Evolutionary conservation across 2,888 invertebrate species (phyloP), one percentile per base, ranked within the genome.

Genomic region (Maniola hyperantus): DNA sequence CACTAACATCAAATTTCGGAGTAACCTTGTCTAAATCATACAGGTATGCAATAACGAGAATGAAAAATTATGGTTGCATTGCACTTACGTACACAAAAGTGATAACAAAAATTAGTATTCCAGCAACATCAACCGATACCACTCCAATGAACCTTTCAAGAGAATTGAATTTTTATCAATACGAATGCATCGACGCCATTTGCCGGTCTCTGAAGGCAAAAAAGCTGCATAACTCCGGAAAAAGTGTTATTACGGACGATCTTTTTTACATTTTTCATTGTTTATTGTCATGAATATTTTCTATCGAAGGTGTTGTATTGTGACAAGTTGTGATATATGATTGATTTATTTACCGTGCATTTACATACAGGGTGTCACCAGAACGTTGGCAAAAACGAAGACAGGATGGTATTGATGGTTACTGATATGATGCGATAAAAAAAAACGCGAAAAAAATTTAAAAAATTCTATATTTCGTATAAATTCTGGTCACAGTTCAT

Each of bases 101-200:
- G 42, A 62, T 39, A 53, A 53, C 53, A 53, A 26, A 62, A 44
- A 62, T 53, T 62, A 39, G 42, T 51, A 39, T 65, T 59, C 50
- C 42, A 51, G 42, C 51, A 18, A 51, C 51, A 64, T 33, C 26
- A 42, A 33, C 54, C 60, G 44, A 51, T 60, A 55, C 53, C 46
- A 57, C 36, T 57, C 15, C 55, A 36, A 66, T 66, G 62, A 62
- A 62, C 39, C 61, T 66, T 66, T 66, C 62, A 62, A 62, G 57
- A 55, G 61, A 66, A 66, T 66, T 66, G 61, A 62, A 66, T 54
- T 66, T 55, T 66, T 66, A 66, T 66, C 61, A 61, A 66, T 62
- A 39, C 60, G 61, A 61, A 57, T 66, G 54, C 55, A 57, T 60
- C 65, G 65, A 59, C 44, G 59, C 65, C 42, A 53, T 65, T 65